Conservation (phyloP, 2,113 vertebrate species). For the Dendropsophus ebraccatus region DNA sequence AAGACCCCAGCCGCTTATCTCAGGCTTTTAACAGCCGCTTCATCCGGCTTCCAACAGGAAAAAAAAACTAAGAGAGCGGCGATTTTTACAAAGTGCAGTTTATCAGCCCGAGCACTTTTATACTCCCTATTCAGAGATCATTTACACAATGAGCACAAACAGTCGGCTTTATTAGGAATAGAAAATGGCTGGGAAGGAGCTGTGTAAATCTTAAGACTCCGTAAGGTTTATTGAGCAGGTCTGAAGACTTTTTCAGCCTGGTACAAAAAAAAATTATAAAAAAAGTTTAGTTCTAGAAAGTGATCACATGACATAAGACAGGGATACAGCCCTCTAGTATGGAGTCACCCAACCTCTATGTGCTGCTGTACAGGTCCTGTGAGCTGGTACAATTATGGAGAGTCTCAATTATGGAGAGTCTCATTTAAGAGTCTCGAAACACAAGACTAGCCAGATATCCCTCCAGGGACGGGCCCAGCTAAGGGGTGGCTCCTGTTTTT, state of each 20-base stretch:
- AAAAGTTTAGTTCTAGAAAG: too few species aligned
- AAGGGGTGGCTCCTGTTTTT: too few species aligned
- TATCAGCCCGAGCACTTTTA: constrained; percentile 10
- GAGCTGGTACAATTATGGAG: too few species aligned
- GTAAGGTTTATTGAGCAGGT: neutral
- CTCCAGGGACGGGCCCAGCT: too few species aligned
- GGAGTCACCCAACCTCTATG: too few species aligned
- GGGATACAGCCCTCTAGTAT: too few species aligned
- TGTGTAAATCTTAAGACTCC: neutral
- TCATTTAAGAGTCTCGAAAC: too few species aligned
- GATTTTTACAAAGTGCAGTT: neutral
- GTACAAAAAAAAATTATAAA: too few species aligned
- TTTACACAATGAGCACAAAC: neutral
- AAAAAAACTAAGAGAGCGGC: neutral
- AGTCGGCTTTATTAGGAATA: neutral
- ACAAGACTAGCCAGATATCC: too few species aligned
- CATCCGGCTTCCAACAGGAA: neutral
- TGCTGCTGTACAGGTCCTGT: too few species aligned
- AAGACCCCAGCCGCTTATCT: neutral
- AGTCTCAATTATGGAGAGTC: too few species aligned
- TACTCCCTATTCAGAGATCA: constrained; percentile 14
- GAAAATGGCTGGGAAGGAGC: neutral
- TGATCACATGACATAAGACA: too few species aligned
- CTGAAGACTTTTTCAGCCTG: neutral
- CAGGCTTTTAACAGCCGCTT: neutral